Evolutionary conservation across 1,140 invertebrate species (phyloP).

Genomic region (Anoplophora glabripennis): DNA sequence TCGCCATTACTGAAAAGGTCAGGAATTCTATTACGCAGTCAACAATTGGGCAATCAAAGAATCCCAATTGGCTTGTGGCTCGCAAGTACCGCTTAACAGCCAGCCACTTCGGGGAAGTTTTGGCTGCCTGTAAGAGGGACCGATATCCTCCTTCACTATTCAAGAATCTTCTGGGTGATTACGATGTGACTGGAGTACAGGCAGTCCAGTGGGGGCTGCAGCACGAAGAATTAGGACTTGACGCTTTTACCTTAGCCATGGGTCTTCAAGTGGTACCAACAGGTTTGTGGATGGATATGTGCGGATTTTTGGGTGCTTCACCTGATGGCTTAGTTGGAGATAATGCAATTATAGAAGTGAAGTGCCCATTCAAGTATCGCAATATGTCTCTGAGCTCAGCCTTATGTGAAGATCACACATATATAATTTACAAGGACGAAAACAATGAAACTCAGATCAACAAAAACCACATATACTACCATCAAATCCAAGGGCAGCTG

Average conservation of each 20-base stretch:
- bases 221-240: background rate
- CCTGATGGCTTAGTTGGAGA: constrained; percentile 29
- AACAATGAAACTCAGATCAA: too few species aligned
- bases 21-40: too few species aligned
- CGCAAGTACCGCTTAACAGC: background rate
- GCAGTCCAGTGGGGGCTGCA: constrained; percentile 16
- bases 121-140: background rate
- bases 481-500: too few species aligned
- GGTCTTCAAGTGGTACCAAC: constrained; percentile 7
- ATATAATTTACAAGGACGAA: too few species aligned
- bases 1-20: too few species aligned
- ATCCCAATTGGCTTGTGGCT: background rate
- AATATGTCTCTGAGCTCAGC: too few species aligned
- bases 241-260: background rate
- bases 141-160: constrained; percentile 5
- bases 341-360: constrained; percentile 28
- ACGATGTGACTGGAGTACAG: constrained; percentile 9
- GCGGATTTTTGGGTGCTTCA: constrained; percentile 25
- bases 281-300: constrained; percentile 17
- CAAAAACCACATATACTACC: too few species aligned
- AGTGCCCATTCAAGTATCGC: constrained; percentile 31
- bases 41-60: too few species aligned
- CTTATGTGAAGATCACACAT: too few species aligned
- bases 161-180: constrained; percentile 5
- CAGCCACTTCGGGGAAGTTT: too few species aligned